Evolutionary conservation across 1,140 invertebrate species (phyloP).

Genomic region (Melipona quadrifasciata): DNA sequence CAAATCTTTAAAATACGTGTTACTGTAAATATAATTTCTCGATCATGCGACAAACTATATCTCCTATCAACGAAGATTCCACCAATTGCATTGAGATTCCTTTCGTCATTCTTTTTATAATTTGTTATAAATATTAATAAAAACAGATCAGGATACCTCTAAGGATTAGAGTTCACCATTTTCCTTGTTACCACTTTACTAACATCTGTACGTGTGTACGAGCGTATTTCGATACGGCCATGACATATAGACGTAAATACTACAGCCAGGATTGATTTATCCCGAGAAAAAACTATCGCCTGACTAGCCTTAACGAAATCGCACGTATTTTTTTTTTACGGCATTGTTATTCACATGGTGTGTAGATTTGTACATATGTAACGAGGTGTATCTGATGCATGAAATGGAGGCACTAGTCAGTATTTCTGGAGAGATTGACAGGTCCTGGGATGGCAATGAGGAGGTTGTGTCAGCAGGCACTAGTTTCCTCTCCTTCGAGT

Average conservation of each 20-base stretch:
- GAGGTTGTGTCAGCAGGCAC: slow-evolving; percentile 80
- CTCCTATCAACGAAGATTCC: slow-evolving; percentile 29
- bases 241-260: slow-evolving; percentile 61
- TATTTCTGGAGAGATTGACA: slow-evolving; percentile 77
- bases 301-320: slow-evolving; percentile 70
- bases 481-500: slow-evolving; percentile 89
- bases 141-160: slow-evolving; percentile 39
- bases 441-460: slow-evolving; percentile 72
- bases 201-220: slow-evolving; percentile 67
- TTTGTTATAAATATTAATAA: slow-evolving; percentile 40
- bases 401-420: slow-evolving; percentile 80
- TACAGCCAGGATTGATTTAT: slow-evolving; percentile 58
- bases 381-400: slow-evolving; percentile 75
- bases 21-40: background rate
- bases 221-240: slow-evolving; percentile 68
- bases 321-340: slow-evolving; percentile 58
- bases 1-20: slow-evolving; percentile 50
- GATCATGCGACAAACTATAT: slow-evolving; percentile 22
- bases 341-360: slow-evolving; percentile 68
- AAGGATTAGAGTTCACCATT: slow-evolving; percentile 50
- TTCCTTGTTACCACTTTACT: slow-evolving; percentile 31
- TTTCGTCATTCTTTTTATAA: slow-evolving; percentile 3
- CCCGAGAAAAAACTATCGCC: slow-evolving; percentile 62
- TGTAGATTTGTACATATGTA: slow-evolving; percentile 77
- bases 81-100: slow-evolving; percentile 44